Conservation (phyloP, 2,113 vertebrate genomes). For the Syngnathus floridae region DNA sequence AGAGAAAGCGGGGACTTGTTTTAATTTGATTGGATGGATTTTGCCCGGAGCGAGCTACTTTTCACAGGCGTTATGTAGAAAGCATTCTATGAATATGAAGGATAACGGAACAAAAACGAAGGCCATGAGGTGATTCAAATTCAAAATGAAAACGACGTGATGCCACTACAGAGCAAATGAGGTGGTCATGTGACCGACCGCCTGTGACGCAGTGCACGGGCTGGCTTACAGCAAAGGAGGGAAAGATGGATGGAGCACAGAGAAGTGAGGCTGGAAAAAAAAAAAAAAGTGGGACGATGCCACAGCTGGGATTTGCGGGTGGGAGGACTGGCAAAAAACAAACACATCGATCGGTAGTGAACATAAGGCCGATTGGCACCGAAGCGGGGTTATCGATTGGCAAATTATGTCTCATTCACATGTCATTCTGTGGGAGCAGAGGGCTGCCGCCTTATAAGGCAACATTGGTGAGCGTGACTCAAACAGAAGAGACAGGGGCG, state of each 20-base stretch:
- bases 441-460: slow-evolving; percentile 64
- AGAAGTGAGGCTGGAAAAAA: slow-evolving; percentile 16
- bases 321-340: slow-evolving; percentile 19
- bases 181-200: slow-evolving; percentile 56
- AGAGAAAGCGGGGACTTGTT: slow-evolving; percentile 15
- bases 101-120: background rate
- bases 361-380: slow-evolving; percentile 5
- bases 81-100: slow-evolving; percentile 4
- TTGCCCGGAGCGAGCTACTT: background rate
- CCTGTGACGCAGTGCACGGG: slow-evolving; percentile 51
- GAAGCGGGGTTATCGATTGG: slow-evolving; percentile 10
- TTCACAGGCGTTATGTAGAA: slow-evolving; percentile 8
- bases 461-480: slow-evolving; percentile 44
- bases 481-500: slow-evolving; percentile 32
- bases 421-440: slow-evolving; percentile 42
- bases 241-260: slow-evolving; percentile 41
- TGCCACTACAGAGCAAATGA: slow-evolving; percentile 38
- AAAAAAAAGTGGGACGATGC: slow-evolving; percentile 34
- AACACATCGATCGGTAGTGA: background rate
- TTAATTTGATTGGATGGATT: slow-evolving; percentile 10
- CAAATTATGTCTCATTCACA: slow-evolving; percentile 29
- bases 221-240: slow-evolving; percentile 49
- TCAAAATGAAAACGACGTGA: slow-evolving; percentile 25
- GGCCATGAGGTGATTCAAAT: background rate
- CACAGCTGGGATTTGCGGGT: background rate